Conservation (phyloP, 53 echinoderm and acorn worm species). For the Holothuria leucospilota region DNA sequence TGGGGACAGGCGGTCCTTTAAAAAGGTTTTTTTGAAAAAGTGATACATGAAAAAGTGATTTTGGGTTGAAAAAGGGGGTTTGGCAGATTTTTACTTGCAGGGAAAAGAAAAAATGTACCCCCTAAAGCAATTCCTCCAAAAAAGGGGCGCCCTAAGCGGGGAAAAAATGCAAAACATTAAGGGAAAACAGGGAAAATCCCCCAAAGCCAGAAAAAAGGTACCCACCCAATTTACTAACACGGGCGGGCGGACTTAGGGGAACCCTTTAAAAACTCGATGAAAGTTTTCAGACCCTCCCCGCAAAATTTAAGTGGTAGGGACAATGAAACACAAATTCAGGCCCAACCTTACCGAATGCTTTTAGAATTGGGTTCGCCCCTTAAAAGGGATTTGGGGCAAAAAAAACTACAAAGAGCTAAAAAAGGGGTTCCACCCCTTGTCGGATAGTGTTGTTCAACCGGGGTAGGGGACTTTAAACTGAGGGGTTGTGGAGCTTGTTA, state of each 20-base stretch:
- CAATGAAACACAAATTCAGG: background rate
- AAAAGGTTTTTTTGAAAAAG: background rate
- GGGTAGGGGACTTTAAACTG: too few relatives aligned
- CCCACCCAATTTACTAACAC: background rate
- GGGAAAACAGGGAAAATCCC: background rate
- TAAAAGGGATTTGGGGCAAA: slow-evolving; percentile 3
- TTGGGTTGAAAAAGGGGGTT: slow-evolving; percentile 51
- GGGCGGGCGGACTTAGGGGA: slow-evolving; percentile 9
- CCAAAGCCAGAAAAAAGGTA: slow-evolving; percentile 1
- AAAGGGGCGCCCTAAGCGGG: slow-evolving; percentile 28
- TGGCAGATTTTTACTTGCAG: slow-evolving; percentile 41
- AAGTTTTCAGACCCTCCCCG: background rate
- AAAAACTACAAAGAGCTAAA: too few relatives aligned
- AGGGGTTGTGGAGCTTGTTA: too few relatives aligned
- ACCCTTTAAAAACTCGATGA: slow-evolving; percentile 4
- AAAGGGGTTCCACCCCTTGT: too few relatives aligned
- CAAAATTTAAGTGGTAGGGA: slow-evolving; percentile 16
- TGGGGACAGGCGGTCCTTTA: too few relatives aligned
- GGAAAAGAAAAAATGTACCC: background rate
- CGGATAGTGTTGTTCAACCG: too few relatives aligned
- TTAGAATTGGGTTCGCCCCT: slow-evolving; percentile 23
- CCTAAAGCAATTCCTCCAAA: slow-evolving; percentile 45
- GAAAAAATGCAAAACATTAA: slow-evolving; percentile 42
- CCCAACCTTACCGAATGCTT: background rate
- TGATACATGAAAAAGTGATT: slow-evolving; percentile 32